Evolutionary conservation across 2,888 invertebrate genomes (phyloP), one percentile per base, ranked within the genome.

Genomic region (Rhingia rostrata): DNA sequence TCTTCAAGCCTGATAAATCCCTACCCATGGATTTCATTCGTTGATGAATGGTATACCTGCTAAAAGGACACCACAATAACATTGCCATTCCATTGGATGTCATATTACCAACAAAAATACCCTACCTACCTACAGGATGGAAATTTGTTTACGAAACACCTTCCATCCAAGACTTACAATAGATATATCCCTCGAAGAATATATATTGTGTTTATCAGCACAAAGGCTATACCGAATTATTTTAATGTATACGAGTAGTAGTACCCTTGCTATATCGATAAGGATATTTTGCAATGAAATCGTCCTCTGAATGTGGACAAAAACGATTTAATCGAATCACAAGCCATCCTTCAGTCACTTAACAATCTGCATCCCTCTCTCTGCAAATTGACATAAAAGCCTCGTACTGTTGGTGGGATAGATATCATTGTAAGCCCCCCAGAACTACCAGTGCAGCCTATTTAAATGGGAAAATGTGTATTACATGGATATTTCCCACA

Each of bases 391-490:
- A 14, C 43, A 61, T 35, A 43, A 63, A 63, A 63, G 58, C 37
- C 51, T 63, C 10, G 14, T 63, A 30, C 33, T 39, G 30, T 58
- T 53, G 64, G 37, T 60, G 60, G 70, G 69, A 58, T 41, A 54
- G 70, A 72, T 66, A 77, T 61, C 72, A 67, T 61, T 72, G 82
- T 61, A 77, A 66, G 63, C 61, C 22, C 22, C 22, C 2, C 35
- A 30, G 45, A 58, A 81, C 75, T 60, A 70, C n/a, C n/a, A 58
- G 33, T n/a, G 64, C 33, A 60, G 35, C 35, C 54, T 9, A 61
- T 53, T 78, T 78, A 78, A 78, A 83, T 83, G 69, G 67, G 51
- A 78, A 63, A 78, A 78, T 78, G 58, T 49, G 73, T 74, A 56
- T 64, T 66, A 79, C 60, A 70, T 64, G 47, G 47, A 58, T 69